Conservation (phyloP, 1,140 invertebrate species). For the Lepidurus apus region DNA sequence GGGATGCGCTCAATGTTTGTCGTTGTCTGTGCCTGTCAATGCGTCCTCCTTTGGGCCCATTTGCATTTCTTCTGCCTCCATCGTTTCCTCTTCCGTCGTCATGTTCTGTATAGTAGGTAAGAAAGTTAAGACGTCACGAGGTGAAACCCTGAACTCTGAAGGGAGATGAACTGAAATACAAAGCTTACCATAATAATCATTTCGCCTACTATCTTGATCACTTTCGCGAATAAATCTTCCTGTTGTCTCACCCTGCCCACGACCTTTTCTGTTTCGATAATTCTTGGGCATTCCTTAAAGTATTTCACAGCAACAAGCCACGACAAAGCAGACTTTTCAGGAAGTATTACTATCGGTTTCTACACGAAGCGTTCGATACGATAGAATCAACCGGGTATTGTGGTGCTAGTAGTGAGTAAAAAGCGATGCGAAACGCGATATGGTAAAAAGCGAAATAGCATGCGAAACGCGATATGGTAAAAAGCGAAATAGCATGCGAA, state of each 20-base stretch:
- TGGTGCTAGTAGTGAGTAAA: too few species aligned
- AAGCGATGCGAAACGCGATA: too few species aligned
- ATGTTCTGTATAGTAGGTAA: slow-evolving; percentile 23
- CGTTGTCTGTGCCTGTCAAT: slow-evolving; percentile 28
- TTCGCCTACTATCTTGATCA: neutral
- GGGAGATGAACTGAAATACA: neutral
- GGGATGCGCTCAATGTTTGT: neutral
- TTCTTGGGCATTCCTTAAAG: neutral
- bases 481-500: neutral
- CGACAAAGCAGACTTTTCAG: neutral
- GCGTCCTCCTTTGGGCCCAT: slow-evolving; percentile 26
- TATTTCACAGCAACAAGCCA: neutral
- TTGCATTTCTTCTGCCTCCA: neutral
- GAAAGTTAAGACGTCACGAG: neutral
- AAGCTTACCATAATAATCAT: slow-evolving; percentile 2
- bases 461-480: neutral
- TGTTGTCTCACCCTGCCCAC: slow-evolving; percentile 8
- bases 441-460: too few species aligned
- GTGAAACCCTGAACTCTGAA: neutral
- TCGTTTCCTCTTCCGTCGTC: slow-evolving; percentile 21
- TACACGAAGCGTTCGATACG: too few species aligned
- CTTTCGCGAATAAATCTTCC: slow-evolving; percentile 13
- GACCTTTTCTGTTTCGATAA: slow-evolving; percentile 2
- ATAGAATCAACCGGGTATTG: too few species aligned
- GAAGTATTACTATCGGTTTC: too few species aligned